Percentiles rank a stretch among this genome's conserved stretches.
Conservation (phyloP, 2,797 vertebrate genomes). For the Meriones psammophilus region DNA sequence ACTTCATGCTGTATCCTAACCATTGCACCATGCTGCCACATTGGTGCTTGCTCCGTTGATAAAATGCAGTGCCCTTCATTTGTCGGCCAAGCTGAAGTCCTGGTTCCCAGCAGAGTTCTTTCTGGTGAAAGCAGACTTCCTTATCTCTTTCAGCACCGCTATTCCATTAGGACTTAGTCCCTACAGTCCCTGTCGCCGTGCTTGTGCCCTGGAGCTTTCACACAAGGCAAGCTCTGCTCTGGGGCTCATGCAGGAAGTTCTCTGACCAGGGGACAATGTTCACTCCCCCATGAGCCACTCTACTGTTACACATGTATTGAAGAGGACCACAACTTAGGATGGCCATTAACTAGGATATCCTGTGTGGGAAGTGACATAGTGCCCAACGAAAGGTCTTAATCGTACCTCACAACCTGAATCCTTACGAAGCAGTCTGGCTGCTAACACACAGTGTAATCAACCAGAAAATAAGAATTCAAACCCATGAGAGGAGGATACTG, state of each 20-base stretch:
- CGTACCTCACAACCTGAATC: no score
- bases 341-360: not conserved
- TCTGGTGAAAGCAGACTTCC: not conserved
- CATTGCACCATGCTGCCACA: not conserved
- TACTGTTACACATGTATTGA: not conserved
- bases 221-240: not conserved
- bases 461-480: not conserved
- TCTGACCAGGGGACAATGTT: not conserved
- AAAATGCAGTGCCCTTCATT: not conserved
- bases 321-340: not conserved
- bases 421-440: not conserved
- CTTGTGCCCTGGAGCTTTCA: not conserved
- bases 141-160: not conserved
- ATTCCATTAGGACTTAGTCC: not conserved
- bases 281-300: not conserved
- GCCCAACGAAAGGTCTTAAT: not conserved
- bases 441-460: not conserved
- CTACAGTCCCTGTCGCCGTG: not conserved
- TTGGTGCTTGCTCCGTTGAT: not conserved
- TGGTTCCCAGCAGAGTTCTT: not conserved
- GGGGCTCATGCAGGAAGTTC: not conserved
- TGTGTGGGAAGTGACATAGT: not conserved
- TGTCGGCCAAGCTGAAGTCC: conserved; percentile 2
- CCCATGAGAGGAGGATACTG: not conserved
- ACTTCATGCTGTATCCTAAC: not conserved